Evolutionary conservation across 2,888 invertebrate species (phyloP), one percentile per base, ranked within the genome.

Genomic region (Spodoptera exigua): DNA sequence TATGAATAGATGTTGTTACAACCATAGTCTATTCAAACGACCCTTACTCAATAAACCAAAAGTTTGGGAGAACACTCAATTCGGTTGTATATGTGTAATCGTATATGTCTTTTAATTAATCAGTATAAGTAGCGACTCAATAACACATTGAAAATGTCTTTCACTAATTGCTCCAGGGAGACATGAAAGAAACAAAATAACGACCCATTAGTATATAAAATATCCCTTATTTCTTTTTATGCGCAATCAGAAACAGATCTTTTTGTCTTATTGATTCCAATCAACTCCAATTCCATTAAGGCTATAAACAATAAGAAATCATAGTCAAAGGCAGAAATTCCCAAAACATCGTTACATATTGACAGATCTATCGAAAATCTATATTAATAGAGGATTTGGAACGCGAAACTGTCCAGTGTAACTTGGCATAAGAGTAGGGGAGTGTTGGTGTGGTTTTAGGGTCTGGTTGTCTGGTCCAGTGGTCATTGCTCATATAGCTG

Each of bases 341-440:
- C 78, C 78, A 74, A 84, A 83, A 80, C 66, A 61, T 73, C 76
- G 78, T 84, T 81, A 79, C 78, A 78, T 81, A 85, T 82, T 81
- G 82, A 82, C 82, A 78, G 74, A 78, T 59, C 81, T 68, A 84
- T 81, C 79, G 83, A 79, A 83, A 85, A 87, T 83, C 83, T 83
- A 84, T 86, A 88, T 86, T 88, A 87, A 87, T 87, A 84, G 83
- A 71, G 76, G 79, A 78, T 80, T 81, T 71, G 79, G 80, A 80
- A 82, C 83, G 80, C 78, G 64, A 59, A 56, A 51, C 32, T 49
- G 61, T 21, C 88, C 81, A 83, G 17, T 53, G 11, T 72, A 71
- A 34, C 36, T 45, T 61, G 85, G 77, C 10, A 84, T 45, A 14
- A 36, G 7, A 32, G 17, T 32, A 35, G 58, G 62, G 17, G 44